These are phyloP conservation scores for Acleris holmiana DNA, from an alignment of 2,888 invertebrate genomes.

Conservation along the genomic window DNA sequence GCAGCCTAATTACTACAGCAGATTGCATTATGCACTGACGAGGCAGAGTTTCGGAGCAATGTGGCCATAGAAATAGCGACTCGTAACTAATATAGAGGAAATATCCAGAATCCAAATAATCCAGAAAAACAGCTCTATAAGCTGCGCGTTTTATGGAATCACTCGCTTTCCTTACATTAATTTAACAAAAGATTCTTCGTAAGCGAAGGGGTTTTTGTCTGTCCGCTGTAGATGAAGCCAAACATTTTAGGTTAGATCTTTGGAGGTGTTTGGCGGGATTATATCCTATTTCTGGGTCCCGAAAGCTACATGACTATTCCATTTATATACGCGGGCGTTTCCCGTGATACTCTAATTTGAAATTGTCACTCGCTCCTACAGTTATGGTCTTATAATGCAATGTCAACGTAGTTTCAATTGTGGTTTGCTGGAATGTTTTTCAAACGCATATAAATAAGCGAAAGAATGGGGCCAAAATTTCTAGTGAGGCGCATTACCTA, in stretches of 20 bases:
- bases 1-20: conserved; percentile 52
- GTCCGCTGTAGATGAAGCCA: conserved; percentile 41
- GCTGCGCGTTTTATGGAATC: background rate
- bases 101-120: background rate
- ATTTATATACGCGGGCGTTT: conserved; percentile 67
- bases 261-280: conserved; percentile 50
- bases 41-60: background rate
- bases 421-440: background rate
- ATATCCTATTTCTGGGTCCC: conserved; percentile 64
- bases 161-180: too few relatives aligned
- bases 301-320: conserved; percentile 74
- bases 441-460: too few relatives aligned
- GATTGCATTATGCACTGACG: conserved; percentile 43
- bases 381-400: background rate
- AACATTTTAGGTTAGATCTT: conserved; percentile 46
- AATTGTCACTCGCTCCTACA: conserved; percentile 46
- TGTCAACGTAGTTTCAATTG: conserved; percentile 2
- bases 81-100: background rate
- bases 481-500: too few relatives aligned
- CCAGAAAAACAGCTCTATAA: background rate
- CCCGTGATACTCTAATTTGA: conserved; percentile 60
- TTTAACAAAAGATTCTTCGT: too few relatives aligned
- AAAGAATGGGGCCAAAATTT: too few relatives aligned
- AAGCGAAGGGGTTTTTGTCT: background rate
- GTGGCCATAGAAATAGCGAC: conserved; percentile 7